A percentile compares a stretch with the other conserved stretches of the same genome.
These are phyloP conservation scores for Phaonia tiefii DNA, from an alignment of 2,888 invertebrate species.

Conservation along the genomic window DNA sequence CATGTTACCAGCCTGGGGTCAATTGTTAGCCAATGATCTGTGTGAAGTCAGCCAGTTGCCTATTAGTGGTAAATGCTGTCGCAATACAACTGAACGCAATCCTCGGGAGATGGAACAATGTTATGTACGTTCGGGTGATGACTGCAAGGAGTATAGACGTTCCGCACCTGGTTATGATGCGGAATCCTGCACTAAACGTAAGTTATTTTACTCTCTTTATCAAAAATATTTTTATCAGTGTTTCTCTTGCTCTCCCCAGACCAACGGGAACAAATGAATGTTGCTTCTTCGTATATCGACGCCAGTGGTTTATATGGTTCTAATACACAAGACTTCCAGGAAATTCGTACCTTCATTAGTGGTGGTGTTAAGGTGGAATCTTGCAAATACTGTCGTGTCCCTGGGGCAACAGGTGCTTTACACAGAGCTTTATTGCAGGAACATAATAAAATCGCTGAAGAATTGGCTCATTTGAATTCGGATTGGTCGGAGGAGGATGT, in stretches of 20 bases:
- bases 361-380: conserved; percentile 86
- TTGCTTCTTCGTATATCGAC: conserved; percentile 91
- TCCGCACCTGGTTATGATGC: conserved; percentile 85
- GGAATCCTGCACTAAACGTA: conserved; percentile 85
- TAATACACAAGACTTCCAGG: conserved; percentile 86
- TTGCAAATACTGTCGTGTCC: conserved; percentile 85
- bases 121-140: conserved; percentile 80
- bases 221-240: neutral
- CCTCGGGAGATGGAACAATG: conserved; percentile 82
- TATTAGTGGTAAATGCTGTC: conserved; percentile 79
- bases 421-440: conserved; percentile 88
- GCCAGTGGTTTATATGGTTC: conserved; percentile 90
- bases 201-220: conserved; percentile 71
- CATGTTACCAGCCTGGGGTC: conserved; percentile 90
- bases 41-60: conserved; percentile 85
- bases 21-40: conserved; percentile 87
- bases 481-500: conserved; percentile 90
- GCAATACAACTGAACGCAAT: conserved; percentile 70
- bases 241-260: conserved; percentile 80
- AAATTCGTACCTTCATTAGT: conserved; percentile 86
- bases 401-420: conserved; percentile 86
- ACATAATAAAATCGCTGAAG: conserved; percentile 89
- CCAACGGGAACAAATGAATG: conserved; percentile 91
- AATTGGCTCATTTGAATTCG: conserved; percentile 86
- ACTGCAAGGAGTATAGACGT: conserved; percentile 86